Evolutionary conservation across 2,888 invertebrate species (phyloP).

Genomic region (Hyposoter dolosus): DNA sequence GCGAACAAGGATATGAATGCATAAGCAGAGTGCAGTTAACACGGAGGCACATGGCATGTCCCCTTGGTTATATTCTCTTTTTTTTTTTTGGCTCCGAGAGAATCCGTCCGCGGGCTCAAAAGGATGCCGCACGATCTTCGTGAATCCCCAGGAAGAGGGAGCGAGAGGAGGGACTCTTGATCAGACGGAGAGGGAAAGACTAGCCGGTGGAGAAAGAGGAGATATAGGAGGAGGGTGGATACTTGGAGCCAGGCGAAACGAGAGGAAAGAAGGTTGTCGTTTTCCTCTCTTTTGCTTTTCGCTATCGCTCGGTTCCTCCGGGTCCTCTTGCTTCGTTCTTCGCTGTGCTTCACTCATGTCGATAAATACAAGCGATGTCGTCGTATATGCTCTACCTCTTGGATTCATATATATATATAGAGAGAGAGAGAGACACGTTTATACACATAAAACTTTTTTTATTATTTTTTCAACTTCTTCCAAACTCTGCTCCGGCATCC

Average conservation of each 20-base stretch:
- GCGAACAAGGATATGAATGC: conserved; percentile 83
- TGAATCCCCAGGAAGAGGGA: conserved; percentile 67
- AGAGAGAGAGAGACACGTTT: background rate
- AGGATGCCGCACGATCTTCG: conserved; percentile 77
- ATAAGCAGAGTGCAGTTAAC: conserved; percentile 82
- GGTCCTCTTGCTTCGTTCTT: conserved; percentile 44
- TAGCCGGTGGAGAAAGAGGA: conserved; percentile 40
- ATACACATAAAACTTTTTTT: conserved; percentile 39
- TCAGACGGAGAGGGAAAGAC: conserved; percentile 49
- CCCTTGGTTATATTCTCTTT: conserved; percentile 59
- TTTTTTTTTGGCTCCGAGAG: conserved; percentile 70
- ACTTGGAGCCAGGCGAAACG: conserved; percentile 32
- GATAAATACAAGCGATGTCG: conserved; percentile 80
- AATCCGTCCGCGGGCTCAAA: conserved; percentile 76
- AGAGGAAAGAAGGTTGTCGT: conserved; percentile 41
- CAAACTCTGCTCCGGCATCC: conserved; percentile 74
- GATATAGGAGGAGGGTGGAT: conserved; percentile 36
- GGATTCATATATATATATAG: conserved; percentile 46
- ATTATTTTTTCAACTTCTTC: conserved; percentile 71
- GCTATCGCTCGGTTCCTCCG: conserved; percentile 48
- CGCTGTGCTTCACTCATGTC: conserved; percentile 71
- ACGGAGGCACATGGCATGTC: conserved; percentile 80
- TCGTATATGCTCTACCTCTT: conserved; percentile 70
- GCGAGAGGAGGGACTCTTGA: conserved; percentile 30
- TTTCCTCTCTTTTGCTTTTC: conserved; percentile 50